These are phyloP conservation scores for Dendrocincla tyrannina DNA, from an alignment of 2,797 vertebrate genomes.

Conservation along the genomic window DNA sequence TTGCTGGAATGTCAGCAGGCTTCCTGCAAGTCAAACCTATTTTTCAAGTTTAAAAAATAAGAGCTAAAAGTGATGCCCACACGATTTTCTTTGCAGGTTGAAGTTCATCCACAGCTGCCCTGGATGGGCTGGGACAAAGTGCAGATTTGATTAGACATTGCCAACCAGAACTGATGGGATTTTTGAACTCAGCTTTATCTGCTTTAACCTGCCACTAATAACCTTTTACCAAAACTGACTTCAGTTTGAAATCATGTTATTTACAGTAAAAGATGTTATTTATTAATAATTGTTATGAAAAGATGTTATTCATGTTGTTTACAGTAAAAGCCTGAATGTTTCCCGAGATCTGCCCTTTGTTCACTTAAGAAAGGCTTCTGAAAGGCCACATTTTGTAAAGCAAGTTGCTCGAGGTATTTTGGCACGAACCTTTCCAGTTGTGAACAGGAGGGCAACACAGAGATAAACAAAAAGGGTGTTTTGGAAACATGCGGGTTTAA, in stretches of 20 bases:
- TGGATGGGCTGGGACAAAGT: neutral
- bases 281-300: neutral
- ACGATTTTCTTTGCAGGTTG: neutral
- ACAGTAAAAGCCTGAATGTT: neutral
- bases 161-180: neutral
- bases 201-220: neutral
- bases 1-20: rapidly evolving
- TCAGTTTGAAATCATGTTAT: neutral
- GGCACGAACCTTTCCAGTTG: neutral
- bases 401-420: neutral
- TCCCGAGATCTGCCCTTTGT: neutral
- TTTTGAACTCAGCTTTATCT: neutral
- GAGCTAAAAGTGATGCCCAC: neutral
- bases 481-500: neutral
- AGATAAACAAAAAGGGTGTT: neutral
- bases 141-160: neutral
- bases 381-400: neutral
- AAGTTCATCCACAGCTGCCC: neutral
- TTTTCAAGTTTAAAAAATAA: neutral
- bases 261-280: neutral
- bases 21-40: neutral
- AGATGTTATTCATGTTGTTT: neutral
- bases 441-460: neutral
- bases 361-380: neutral
- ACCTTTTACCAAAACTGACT: neutral